Conservation (phyloP, 2,113 vertebrate genomes). For the Hippocampus guttulatus region DNA sequence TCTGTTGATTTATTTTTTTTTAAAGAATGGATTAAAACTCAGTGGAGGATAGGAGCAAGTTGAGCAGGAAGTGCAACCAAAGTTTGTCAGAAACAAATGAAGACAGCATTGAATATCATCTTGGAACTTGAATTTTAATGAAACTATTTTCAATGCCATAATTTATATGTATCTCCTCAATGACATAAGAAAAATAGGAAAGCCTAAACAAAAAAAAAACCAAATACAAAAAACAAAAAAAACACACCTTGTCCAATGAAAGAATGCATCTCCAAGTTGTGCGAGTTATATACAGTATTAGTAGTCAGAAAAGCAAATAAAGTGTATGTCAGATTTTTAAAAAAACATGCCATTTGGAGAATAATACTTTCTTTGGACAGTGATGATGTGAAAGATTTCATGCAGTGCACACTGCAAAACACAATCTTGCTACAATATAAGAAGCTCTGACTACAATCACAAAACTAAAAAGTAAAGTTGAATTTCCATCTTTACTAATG, state of each 20-base stretch:
- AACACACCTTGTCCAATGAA: not conserved
- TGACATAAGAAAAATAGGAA: constrained; percentile 26
- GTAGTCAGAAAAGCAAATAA: not conserved
- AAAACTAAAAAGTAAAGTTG: constrained; percentile 19
- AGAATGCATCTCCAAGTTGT: not conserved
- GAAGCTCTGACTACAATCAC: constrained; percentile 22
- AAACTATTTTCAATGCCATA: constrained; percentile 27
- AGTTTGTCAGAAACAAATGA: not conserved
- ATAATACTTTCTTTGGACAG: not conserved
- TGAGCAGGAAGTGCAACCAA: not conserved
- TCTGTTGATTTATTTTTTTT: not conserved
- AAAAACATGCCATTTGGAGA: constrained; percentile 2
- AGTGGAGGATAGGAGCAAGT: not conserved
- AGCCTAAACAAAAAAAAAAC: not conserved
- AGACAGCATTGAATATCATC: constrained; percentile 8
- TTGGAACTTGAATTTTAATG: constrained; percentile 44
- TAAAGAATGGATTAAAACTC: not conserved
- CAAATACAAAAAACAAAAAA: constrained; percentile 12
- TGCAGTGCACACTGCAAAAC: constrained; percentile 23
- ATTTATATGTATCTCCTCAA: constrained; percentile 1
- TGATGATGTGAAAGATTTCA: constrained; percentile 7
- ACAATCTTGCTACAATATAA: constrained; percentile 13
- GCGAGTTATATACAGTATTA: not conserved
- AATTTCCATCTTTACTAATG: constrained; percentile 21
- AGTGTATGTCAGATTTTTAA: not conserved